A percentile compares a stretch with the other conserved stretches of the same genome.
Conservation (phyloP, 2,113 vertebrate genomes). For the Megaleporinus macrocephalus region DNA sequence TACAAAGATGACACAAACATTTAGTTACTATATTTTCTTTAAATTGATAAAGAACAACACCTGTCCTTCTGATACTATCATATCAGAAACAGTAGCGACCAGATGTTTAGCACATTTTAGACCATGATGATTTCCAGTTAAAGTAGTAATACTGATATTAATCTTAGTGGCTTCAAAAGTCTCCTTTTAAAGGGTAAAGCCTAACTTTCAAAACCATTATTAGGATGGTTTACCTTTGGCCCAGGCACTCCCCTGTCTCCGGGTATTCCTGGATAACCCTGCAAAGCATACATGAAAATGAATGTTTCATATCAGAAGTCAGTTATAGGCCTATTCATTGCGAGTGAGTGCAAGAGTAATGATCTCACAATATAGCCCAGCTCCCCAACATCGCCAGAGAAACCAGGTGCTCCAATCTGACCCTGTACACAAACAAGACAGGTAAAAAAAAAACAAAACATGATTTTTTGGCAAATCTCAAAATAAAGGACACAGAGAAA, state of each 20-base stretch:
- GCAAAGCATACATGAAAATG: constrained; percentile 26
- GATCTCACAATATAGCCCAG: constrained; percentile 72
- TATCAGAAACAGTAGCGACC: too few species aligned
- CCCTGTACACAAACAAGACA: constrained; percentile 64
- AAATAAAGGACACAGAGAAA: background rate
- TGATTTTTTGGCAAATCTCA: background rate
- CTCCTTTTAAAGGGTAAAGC: too few species aligned
- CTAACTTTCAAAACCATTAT: background rate
- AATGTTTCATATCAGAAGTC: background rate
- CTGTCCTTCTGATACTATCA: too few species aligned
- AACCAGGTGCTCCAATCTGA: constrained; percentile 72
- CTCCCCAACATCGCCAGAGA: constrained; percentile 74
- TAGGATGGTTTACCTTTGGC: constrained; percentile 59
- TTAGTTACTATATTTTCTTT: too few species aligned
- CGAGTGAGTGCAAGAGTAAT: background rate
- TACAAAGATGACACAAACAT: too few species aligned
- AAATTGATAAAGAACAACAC: too few species aligned
- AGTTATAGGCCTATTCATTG: background rate
- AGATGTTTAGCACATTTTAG: background rate
- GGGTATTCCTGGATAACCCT: constrained; percentile 72
- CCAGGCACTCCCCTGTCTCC: constrained; percentile 62
- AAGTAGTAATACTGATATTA: background rate
- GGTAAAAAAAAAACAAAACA: too few species aligned
- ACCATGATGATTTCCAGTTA: background rate
- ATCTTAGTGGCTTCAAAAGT: too few species aligned